Evolutionary conservation across 2,113 vertebrate genomes (phyloP), one percentile per base, ranked within the genome.

Genomic region (Chloroceryle aenea): DNA sequence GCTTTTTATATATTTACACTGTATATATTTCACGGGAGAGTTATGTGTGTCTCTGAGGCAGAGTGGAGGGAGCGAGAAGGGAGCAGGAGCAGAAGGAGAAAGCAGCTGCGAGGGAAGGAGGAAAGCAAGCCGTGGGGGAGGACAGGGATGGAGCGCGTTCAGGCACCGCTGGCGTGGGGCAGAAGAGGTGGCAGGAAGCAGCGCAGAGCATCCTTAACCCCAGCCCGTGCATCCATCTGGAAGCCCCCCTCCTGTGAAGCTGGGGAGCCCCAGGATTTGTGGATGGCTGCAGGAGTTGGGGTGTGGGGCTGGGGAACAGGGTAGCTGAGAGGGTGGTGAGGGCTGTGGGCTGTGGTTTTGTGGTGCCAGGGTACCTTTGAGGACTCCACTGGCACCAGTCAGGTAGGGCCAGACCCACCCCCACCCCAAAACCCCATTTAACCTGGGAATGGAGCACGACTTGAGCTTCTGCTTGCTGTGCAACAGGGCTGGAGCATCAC

Each of bases 1-100:
- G 97, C 98, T 98, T 98, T 98, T 98, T 98, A 98, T 98, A 98
- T 98, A 98, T 98, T 98, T 98, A 98, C 98, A 98, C 98, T 98
- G 98, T 98, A 98, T 98, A 98, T 98, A 98, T 98, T 98, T 98
- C 98, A 98, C 96, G 95, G 98, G 98, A 98, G 98, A 98, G 98
- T 98, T 98, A 98, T 98, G 97, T 97, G 67, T 97, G 97, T 98
- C 98, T 98, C 98, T 93, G 85, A 98, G 98, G 98, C 97, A 97
- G 98, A 97, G 97, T 72, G 84, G 85, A 97, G 97, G 85, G 93
- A 94, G 95, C 53, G 80, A 87, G 97, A 61, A 63, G 92, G 87
- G 91, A 96, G 91, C 94, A 90, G 89, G 76, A 95, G 97, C 96
- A 97, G 96, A 97, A 97, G 97, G 96, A 96, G 94, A 92, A 96